A percentile compares a stretch with the other conserved stretches of the same genome.
These are phyloP conservation scores for Coryphaenoides rupestris DNA, from an alignment of 2,113 vertebrate species.

Conservation along the genomic window DNA sequence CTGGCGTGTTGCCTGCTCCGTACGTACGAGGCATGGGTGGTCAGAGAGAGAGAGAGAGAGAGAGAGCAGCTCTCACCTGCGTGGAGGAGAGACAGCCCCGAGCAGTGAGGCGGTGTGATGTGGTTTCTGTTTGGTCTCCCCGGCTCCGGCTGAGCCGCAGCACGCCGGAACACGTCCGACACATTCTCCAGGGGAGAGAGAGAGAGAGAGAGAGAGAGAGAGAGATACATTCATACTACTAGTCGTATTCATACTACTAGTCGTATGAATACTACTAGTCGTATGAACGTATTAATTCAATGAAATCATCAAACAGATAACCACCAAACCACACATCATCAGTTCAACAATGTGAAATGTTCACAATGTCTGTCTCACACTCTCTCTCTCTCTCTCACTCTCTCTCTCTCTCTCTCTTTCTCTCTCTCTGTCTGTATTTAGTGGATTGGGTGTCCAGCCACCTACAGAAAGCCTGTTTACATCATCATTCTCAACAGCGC, in stretches of 20 bases:
- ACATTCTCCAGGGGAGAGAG: conserved; percentile 57
- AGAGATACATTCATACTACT: conserved; percentile 50
- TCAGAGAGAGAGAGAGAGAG: conserved; percentile 50
- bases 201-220: conserved; percentile 58
- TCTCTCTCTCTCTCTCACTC: too few species aligned
- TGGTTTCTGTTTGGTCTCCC: conserved; percentile 74
- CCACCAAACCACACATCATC: too few species aligned
- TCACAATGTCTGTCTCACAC: too few species aligned
- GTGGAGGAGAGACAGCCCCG: conserved; percentile 62
- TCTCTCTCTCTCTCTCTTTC: not conserved
- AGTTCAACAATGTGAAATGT: too few species aligned
- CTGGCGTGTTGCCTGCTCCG: conserved; percentile 6
- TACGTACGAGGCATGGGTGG: conserved; percentile 57
- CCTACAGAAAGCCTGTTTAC: too few species aligned
- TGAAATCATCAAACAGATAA: too few species aligned
- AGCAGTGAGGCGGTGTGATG: conserved; percentile 68
- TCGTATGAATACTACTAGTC: too few species aligned
- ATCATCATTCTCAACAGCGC: not conserved
- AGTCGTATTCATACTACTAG: too few species aligned
- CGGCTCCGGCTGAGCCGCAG: conserved; percentile 50
- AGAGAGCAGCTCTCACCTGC: conserved; percentile 53
- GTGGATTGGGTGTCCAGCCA: too few species aligned
- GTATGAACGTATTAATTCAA: too few species aligned
- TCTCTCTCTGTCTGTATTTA: not conserved
- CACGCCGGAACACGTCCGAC: conserved; percentile 58